These are phyloP conservation scores for Netta rufina DNA, from an alignment of 2,797 vertebrate species.

Conservation along the genomic window DNA sequence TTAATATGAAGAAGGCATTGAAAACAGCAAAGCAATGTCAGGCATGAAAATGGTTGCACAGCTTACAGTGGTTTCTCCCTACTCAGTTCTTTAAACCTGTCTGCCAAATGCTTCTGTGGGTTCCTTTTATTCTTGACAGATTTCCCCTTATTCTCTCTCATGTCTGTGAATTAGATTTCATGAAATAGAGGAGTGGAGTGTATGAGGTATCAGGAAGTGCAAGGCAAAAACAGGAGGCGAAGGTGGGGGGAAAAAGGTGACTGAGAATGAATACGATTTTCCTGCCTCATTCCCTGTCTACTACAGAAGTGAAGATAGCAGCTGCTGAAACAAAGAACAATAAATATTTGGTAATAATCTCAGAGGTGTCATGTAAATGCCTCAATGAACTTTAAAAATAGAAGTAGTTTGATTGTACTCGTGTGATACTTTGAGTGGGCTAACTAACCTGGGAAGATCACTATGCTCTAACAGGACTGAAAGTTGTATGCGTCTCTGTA, in stretches of 20 bases:
- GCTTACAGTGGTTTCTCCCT: not conserved
- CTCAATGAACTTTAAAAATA: not conserved
- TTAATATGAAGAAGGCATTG: not conserved
- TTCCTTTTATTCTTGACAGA: not conserved
- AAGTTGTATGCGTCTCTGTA: not conserved
- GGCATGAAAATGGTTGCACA: not conserved
- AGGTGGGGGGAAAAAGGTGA: not conserved
- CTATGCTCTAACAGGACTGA: not conserved
- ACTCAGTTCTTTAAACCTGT: not conserved
- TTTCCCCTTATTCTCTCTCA: not conserved
- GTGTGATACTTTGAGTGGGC: not conserved
- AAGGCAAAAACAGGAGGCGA: not conserved
- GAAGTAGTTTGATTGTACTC: not conserved
- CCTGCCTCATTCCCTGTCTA: not conserved
- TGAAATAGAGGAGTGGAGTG: not conserved
- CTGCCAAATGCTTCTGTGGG: not conserved
- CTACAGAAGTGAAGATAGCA: not conserved
- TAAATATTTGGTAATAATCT: not conserved
- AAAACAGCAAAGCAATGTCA: not conserved
- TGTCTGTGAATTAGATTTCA: not conserved
- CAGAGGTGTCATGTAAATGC: not conserved
- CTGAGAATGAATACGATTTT: not conserved
- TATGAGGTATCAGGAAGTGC: not conserved
- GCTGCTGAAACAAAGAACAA: not conserved
- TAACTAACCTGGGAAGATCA: not conserved